A percentile compares a stretch with the other conserved stretches of the same genome.
Conservation (phyloP, 2,797 vertebrate species). For the Ataeniobius toweri region DNA sequence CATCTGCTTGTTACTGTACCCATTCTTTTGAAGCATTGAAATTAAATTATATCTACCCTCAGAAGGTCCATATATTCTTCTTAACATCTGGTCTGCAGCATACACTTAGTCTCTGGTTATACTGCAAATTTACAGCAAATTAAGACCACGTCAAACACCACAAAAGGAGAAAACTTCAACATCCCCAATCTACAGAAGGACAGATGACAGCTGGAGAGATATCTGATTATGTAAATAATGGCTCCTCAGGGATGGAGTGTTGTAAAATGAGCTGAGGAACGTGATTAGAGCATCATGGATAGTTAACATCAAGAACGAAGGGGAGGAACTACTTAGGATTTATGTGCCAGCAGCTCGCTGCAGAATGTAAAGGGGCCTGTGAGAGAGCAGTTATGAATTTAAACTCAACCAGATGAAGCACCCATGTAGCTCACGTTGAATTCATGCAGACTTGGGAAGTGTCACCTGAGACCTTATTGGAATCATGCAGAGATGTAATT, state of each 20-base stretch:
- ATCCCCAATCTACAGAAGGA: constrained; percentile 39
- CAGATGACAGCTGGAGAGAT: constrained; percentile 60
- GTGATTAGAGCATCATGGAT: constrained; percentile 67
- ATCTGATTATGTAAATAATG: constrained; percentile 71
- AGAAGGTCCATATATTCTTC: background rate
- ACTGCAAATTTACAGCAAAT: background rate
- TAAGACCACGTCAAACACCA: constrained; percentile 15
- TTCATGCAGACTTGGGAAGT: constrained; percentile 44
- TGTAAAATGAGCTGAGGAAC: constrained; percentile 53
- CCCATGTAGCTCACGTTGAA: constrained; percentile 43
- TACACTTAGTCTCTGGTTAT: constrained; percentile 6
- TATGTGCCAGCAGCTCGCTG: constrained; percentile 53
- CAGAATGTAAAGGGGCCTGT: constrained; percentile 48
- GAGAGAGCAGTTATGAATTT: constrained; percentile 58
- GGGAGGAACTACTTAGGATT: constrained; percentile 53
- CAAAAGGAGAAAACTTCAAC: constrained; percentile 20
- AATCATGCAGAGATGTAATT: constrained; percentile 55
- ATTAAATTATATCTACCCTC: background rate
- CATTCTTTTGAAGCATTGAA: too few species aligned
- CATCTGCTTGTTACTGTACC: too few species aligned
- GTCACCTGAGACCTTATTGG: constrained; percentile 56
- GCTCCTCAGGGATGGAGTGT: constrained; percentile 44
- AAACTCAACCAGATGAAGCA: constrained; percentile 44
- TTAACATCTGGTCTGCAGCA: background rate
- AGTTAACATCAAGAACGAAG: constrained; percentile 63